Percentiles rank a stretch among this genome's conserved stretches.
Conservation (phyloP, 2,797 vertebrate genomes). For the Emys orbicularis region DNA sequence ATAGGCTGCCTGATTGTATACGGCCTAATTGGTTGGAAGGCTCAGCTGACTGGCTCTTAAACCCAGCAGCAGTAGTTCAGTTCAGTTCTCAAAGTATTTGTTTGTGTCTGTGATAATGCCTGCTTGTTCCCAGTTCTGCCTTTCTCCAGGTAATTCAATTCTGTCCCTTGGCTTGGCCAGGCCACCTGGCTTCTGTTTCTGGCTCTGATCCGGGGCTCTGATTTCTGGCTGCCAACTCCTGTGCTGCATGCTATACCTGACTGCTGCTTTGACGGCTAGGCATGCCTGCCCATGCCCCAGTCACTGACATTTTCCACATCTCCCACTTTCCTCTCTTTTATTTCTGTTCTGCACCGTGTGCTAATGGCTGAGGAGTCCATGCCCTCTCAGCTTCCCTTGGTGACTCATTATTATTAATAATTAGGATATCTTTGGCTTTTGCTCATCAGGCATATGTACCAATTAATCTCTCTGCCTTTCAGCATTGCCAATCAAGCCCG, state of each 20-base stretch:
- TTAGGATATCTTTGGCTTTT: conserved; percentile 57
- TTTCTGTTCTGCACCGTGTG: background rate
- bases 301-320: background rate
- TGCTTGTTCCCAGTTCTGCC: background rate
- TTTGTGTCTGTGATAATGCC: background rate
- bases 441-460: conserved; percentile 50
- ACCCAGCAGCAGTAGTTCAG: background rate
- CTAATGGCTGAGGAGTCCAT: conserved; percentile 36
- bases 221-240: background rate
- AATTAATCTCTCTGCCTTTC: conserved; percentile 51
- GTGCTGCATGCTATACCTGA: background rate
- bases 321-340: background rate
- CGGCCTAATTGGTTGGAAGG: background rate
- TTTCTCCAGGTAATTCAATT: background rate
- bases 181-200: background rate
- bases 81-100: background rate
- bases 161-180: background rate
- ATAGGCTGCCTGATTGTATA: background rate
- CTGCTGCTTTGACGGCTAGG: background rate
- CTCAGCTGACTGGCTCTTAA: background rate
- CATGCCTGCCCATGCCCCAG: background rate
- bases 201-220: background rate
- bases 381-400: conserved; percentile 30
- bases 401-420: conserved; percentile 69
- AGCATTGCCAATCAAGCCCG: conserved; percentile 21